These are phyloP conservation scores for Eurosta solidaginis DNA, from an alignment of 1,140 invertebrate species.

Conservation along the genomic window DNA sequence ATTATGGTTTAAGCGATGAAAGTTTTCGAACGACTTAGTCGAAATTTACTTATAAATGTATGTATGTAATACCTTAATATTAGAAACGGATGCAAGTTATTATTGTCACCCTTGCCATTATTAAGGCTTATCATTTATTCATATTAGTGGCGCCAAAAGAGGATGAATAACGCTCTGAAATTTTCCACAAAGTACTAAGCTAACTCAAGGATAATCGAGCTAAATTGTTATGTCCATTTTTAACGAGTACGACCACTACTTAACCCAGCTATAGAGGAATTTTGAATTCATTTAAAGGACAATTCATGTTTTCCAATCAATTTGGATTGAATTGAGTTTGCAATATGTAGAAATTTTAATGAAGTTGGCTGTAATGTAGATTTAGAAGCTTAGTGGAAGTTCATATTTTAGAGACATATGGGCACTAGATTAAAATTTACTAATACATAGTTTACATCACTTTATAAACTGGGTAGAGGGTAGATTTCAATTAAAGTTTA, in stretches of 20 bases:
- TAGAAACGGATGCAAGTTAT: neutral
- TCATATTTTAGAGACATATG: too few relatives aligned
- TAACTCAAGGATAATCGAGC: neutral
- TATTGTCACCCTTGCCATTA: neutral
- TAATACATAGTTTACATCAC: too few relatives aligned
- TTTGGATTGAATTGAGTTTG: too few relatives aligned
- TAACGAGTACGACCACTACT: neutral
- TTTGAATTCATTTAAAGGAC: neutral
- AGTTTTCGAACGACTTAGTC: neutral
- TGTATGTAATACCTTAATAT: neutral
- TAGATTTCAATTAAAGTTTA: too few relatives aligned
- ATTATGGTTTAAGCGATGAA: neutral
- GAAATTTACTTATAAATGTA: neutral
- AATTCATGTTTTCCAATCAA: neutral
- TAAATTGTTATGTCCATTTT: neutral
- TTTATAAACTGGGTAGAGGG: too few relatives aligned
- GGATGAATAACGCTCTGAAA: neutral
- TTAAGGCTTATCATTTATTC: constrained; percentile 10
- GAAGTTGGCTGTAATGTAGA: too few relatives aligned
- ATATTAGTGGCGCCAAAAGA: neutral
- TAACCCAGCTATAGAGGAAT: neutral
- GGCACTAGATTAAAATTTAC: too few relatives aligned
- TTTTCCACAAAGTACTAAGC: neutral
- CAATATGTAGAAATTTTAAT: too few relatives aligned
- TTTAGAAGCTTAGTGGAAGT: too few relatives aligned